Conservation (phyloP, 2,113 vertebrate species). For the Hippolais icterina region DNA sequence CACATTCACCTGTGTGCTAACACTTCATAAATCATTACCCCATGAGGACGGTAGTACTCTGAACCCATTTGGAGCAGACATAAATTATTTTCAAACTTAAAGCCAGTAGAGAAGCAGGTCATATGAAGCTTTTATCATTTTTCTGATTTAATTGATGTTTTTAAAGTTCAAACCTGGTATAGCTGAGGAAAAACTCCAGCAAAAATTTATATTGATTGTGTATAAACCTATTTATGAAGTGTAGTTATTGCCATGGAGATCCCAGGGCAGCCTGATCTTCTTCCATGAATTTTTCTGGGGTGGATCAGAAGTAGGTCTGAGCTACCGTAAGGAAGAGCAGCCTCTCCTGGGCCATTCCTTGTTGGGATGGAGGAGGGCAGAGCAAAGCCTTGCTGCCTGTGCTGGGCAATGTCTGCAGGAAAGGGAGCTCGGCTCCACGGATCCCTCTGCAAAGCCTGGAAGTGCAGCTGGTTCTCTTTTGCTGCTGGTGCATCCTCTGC, state of each 20-base stretch:
- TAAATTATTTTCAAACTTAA: constrained; percentile 16
- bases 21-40: constrained; percentile 28
- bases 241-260: neutral
- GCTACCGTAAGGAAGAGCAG: neutral
- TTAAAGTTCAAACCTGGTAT: neutral
- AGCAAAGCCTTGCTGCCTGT: neutral
- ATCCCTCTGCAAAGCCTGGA: neutral
- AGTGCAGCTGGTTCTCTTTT: neutral
- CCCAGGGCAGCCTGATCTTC: neutral
- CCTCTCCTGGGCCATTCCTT: neutral
- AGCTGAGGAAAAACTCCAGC: neutral
- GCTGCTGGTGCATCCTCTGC: neutral
- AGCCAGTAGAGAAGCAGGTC: neutral
- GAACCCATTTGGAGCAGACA: neutral
- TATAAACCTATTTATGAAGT: neutral
- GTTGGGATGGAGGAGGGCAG: neutral
- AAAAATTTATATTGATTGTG: neutral
- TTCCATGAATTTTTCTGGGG: neutral
- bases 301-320: neutral
- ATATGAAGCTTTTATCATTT: neutral
- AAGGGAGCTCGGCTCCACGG: neutral
- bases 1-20: constrained; percentile 13
- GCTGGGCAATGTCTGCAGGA: neutral
- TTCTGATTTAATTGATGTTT: neutral
- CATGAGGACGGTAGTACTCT: neutral